Evolutionary conservation across 1,140 invertebrate species (phyloP).

Genomic region (Phymorhynchus buccinoides): DNA sequence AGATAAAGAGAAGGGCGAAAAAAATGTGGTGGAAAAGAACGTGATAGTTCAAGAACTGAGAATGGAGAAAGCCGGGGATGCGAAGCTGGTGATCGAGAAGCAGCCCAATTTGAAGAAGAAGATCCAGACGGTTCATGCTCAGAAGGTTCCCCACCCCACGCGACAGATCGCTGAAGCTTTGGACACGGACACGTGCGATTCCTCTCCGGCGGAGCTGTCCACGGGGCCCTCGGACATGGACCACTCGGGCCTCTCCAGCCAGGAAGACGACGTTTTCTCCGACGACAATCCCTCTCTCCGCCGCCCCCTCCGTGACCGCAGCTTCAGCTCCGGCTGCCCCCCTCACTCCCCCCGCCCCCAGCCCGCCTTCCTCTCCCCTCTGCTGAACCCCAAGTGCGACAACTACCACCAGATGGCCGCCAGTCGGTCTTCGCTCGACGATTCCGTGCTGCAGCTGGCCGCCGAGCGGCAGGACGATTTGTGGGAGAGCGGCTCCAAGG

Average conservation of each 20-base stretch:
- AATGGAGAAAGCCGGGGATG: slow-evolving; percentile 50
- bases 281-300: slow-evolving; percentile 18
- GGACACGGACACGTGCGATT: slow-evolving; percentile 41
- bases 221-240: slow-evolving; percentile 43
- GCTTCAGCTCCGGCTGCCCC: slow-evolving; percentile 32
- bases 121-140: slow-evolving; percentile 47
- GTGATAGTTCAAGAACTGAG: slow-evolving; percentile 46
- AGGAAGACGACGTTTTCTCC: slow-evolving; percentile 44
- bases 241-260: slow-evolving; percentile 42
- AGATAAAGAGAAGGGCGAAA: not conserved
- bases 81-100: slow-evolving; percentile 59
- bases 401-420: slow-evolving; percentile 46
- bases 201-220: slow-evolving; percentile 39
- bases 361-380: slow-evolving; percentile 2
- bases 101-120: slow-evolving; percentile 59
- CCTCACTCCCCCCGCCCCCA: not conserved
- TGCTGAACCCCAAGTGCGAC: slow-evolving; percentile 6
- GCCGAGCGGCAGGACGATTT: slow-evolving; percentile 61
- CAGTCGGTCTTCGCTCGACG: slow-evolving; percentile 63
- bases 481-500: slow-evolving; percentile 38
- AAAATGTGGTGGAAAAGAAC: too few species aligned
- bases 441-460: slow-evolving; percentile 60
- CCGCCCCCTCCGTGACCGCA: not conserved
- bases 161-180: slow-evolving; percentile 49
- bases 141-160: slow-evolving; percentile 48